Evolutionary conservation across 1,140 invertebrate species (phyloP), one percentile per base, ranked within the genome.

Genomic region (Ceratitis capitata): DNA sequence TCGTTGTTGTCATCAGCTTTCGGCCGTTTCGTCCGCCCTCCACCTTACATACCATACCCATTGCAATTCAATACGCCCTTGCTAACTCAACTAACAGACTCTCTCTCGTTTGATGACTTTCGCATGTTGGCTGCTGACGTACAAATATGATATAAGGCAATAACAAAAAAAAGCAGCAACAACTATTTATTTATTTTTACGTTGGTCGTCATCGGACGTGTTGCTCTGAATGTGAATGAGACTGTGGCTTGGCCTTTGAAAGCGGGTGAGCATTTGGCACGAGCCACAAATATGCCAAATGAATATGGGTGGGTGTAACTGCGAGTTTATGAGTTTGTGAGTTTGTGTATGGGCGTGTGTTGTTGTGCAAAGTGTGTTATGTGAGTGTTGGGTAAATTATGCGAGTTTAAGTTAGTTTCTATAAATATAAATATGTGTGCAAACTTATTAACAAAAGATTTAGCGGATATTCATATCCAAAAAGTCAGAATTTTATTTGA

Each of bases 161-260:
- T 39, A 78, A n/a, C 35, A 74, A 74, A 0, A 45, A 61, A 9
- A 61, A 61, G 5, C n/a, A 26, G 23, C 69, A 45, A 19, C 32
- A 69, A 69, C 61, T 35, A 69, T 69, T 69, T 69, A 69, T 35
- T 32, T 35, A 69, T 69, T 69, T 69, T 6, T 39, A 9, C 16
- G 29, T 69, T 2, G 32, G 16, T 16, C 61, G 61, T 69, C 35
- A 6, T 19, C 9, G 39, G 42, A 23, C 39, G 69, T 23, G 69
- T 78, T 78, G 69, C 69, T 78, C 69, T 78, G 69, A 78, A 78
- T 78, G 39, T 23, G 69, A 78, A 78, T 78, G 69, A 78, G 69
- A 78, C 69, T 78, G 69, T 78, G 39, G 69, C 69, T 78, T 78
- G 69, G 69, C 69, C 69, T 78, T 78, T 78, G 32, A 29, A 78